These are phyloP conservation scores for Pholis gunnellus DNA, from an alignment of 2,113 vertebrate species.

Conservation along the genomic window DNA sequence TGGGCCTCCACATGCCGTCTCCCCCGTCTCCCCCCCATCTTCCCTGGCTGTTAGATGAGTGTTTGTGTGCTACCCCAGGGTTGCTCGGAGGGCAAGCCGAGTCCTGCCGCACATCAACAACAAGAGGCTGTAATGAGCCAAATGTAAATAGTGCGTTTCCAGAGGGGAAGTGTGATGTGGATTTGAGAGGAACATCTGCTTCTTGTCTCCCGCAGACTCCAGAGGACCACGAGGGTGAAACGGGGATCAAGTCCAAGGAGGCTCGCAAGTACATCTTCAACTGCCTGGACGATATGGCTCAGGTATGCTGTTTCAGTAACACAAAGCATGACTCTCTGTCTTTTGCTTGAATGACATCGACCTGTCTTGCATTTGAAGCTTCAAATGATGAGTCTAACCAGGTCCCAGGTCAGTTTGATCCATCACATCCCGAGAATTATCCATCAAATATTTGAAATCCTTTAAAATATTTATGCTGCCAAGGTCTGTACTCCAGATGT, in stretches of 20 bases:
- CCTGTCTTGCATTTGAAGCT: conserved; percentile 5
- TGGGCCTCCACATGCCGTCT: conserved; percentile 1
- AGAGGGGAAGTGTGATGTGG: conserved; percentile 73
- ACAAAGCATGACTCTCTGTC: neutral
- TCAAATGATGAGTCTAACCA: neutral
- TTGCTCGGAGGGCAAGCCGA: conserved; percentile 71
- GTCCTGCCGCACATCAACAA: conserved; percentile 75
- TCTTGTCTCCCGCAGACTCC: conserved; percentile 87
- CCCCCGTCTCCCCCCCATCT: conserved; percentile 18
- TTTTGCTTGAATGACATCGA: conserved; percentile 19
- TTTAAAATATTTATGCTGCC: conserved; percentile 67
- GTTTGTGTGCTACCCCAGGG: conserved; percentile 73
- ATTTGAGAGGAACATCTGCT: conserved; percentile 75
- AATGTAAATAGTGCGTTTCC: conserved; percentile 79
- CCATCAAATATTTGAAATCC: conserved; percentile 63
- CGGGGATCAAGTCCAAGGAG: conserved; percentile 97
- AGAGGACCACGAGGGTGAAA: conserved; percentile 96
- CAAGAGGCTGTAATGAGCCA: conserved; percentile 76
- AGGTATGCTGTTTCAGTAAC: conserved; percentile 82
- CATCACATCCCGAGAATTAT: conserved; percentile 59
- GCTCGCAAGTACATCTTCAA: conserved; percentile 99
- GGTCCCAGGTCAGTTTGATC: conserved; percentile 49
- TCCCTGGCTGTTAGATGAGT: conserved; percentile 62
- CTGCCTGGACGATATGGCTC: conserved; percentile 98
- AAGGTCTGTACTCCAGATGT: conserved; percentile 61